Base-by-base conservation (phyloP, 2,797 vertebrate species). In the Poeciliopsis gracilis region DNA sequence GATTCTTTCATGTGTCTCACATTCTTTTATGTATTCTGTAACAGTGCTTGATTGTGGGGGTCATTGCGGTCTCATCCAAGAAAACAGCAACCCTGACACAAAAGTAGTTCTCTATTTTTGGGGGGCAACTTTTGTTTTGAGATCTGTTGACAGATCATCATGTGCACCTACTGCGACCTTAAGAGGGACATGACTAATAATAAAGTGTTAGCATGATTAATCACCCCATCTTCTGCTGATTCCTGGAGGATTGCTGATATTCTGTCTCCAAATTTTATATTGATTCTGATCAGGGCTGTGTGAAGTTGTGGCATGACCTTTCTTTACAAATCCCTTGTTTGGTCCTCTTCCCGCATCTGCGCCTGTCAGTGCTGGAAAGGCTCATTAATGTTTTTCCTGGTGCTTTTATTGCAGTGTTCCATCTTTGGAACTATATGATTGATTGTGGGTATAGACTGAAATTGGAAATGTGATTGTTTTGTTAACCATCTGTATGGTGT, bases 261-360 rank as follows among this genome's bases (percentile, higher is more conserved):
- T 93, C 90, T 88, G 86, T 92, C 90, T 91, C 87, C 87, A 93
- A 91, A 93, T 93, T 90, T 94, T 91, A 76, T 95, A 95, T 96
- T 95, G 95, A 96, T 96, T 93, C 85, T 89, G 94, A 95, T 94
- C 92, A 87, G 67, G 87, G 89, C 84, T 87, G 88, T 94, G 94
- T 94, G 95, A 95, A 94, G 90, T 94, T 94, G 92, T 93, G 94
- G 80, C 91, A 49, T 93, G 95, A 96, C 95, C 95, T 92, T 90
- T 93, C 92, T 94, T 93, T 91, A 91, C 83, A 90, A 90, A 89
- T 88, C 88, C 79, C 88, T 36, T 76, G 84, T 90, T 82, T 70
- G 20, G 80, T 85, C 89, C 77, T 86, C 84, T 87, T 83, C 79
- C 80, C 73, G 86, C 93, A 93, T 94, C 92, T 94, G 95, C 87